phyloP scores from a whole-genome alignment of 2,888 invertebrate species.

The Atethmia centrago region DNA sequence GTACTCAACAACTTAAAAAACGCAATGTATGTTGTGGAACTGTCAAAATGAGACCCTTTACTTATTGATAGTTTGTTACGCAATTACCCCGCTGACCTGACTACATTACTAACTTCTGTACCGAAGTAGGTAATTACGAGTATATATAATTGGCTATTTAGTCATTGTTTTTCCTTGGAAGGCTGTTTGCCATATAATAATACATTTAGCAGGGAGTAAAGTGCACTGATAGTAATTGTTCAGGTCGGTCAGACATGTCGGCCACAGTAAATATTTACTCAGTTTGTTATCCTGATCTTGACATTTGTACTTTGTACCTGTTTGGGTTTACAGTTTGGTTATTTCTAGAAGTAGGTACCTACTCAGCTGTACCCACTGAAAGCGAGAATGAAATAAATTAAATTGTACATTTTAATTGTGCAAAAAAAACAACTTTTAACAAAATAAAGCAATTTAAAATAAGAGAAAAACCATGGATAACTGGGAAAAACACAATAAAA shows the following conservation, averaged over 20 bases:
- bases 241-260: constrained; percentile 22
- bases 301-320: constrained; percentile 18
- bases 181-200: background rate
- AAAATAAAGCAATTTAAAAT: too few species aligned
- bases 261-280: constrained; percentile 8
- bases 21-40: too few species aligned
- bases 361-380: too few species aligned
- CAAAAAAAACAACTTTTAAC: background rate
- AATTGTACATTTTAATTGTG: background rate
- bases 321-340: background rate
- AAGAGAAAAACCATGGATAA: too few species aligned
- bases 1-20: too few species aligned
- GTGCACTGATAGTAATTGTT: constrained; percentile 3
- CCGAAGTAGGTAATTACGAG: background rate
- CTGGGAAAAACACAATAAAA: too few species aligned
- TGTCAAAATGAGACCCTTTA: too few species aligned
- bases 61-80: too few species aligned
- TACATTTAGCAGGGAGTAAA: background rate
- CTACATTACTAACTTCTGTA: background rate
- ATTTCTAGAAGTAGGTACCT: background rate
- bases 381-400: background rate
- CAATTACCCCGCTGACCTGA: too few species aligned
- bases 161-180: background rate
- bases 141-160: constrained; percentile 6
- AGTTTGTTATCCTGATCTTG: background rate